Evolutionary conservation across 1,140 invertebrate species (phyloP), one percentile per base, ranked within the genome.

Genomic region (Macrobrachium rosenbergii): DNA sequence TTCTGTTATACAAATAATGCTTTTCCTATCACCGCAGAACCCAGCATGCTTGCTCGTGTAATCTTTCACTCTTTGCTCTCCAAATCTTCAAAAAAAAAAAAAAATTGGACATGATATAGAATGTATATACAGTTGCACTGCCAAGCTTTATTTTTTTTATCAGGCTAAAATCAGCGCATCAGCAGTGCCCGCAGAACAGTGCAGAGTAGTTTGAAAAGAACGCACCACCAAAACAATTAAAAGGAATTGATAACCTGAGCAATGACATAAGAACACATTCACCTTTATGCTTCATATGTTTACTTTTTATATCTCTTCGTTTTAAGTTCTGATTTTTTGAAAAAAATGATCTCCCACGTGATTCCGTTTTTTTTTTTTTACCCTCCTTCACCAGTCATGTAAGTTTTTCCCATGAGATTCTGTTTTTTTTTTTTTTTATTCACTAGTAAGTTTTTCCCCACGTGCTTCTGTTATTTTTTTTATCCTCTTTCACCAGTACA

Each of bases 401-500:
- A n/a, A 28, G 73, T 45, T 45, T 37, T 37, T 7, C 62, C 62
- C 62, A 8, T 21, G 28, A 37, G 1, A 37, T 3, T 37, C 28
- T 37, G 3, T 37, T 37, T 37, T 37, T 37, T 37, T 2, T 37
- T 3, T 37, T 2, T 37, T 37, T 37, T 37, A 37, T 37, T 37
- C 3, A 37, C 28, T 2, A 2, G 28, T 37, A 37, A 37, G 28
- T 1, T 2, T 37, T 2, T 37, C 28, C 28, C 28, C 1, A 37
- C 28, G 28, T 37, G 3, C 28, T 37, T 37, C 3, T 3, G 1
- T 37, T 37, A 37, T 37, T 37, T 14, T 67, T 45, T 37, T 81
- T 45, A 37, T 12, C 80, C 80, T 58, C 80, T 82, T 52, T 67
- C 80, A 69, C 64, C 28, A 19, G 12, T 12, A 82, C 80, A 67